These are phyloP conservation scores for Melipona beecheii DNA, from an alignment of 2,888 invertebrate species.

Conservation along the genomic window DNA sequence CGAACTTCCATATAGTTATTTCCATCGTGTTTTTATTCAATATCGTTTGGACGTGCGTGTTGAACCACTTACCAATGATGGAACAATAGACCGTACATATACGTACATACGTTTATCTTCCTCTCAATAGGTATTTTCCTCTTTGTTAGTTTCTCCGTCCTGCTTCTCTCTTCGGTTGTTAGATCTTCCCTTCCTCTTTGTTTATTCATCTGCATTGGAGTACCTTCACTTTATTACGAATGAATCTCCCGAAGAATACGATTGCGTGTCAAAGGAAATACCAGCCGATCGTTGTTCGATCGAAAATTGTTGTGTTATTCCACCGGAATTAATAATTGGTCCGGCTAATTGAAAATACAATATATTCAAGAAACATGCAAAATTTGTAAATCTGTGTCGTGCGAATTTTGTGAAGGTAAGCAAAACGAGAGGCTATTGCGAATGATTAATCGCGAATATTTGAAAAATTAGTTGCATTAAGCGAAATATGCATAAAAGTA, in stretches of 20 bases:
- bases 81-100: constrained; percentile 35
- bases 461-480: constrained; percentile 2
- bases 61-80: neutral
- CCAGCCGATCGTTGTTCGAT: constrained; percentile 20
- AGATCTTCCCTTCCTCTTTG: constrained; percentile 25
- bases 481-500: neutral
- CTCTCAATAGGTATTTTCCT: constrained; percentile 2
- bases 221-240: constrained; percentile 46
- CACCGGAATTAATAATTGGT: constrained; percentile 35
- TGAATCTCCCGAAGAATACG: constrained; percentile 41
- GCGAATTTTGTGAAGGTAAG: constrained; percentile 44
- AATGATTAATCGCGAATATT: constrained; percentile 13
- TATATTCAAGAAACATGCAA: constrained; percentile 27
- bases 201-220: constrained; percentile 45
- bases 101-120: constrained; percentile 19
- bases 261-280: constrained; percentile 32
- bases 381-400: constrained; percentile 32
- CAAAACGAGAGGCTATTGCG: neutral
- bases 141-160: neutral
- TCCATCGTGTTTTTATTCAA: constrained; percentile 21
- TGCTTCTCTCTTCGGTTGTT: constrained; percentile 12
- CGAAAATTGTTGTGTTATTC: constrained; percentile 27
- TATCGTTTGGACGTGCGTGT: constrained; percentile 4
- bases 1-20: constrained; percentile 21
- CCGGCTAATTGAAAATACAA: constrained; percentile 40